Evolutionary conservation across 2,113 vertebrate species (phyloP).

Genomic region (Chrysochloris asiatica): DNA sequence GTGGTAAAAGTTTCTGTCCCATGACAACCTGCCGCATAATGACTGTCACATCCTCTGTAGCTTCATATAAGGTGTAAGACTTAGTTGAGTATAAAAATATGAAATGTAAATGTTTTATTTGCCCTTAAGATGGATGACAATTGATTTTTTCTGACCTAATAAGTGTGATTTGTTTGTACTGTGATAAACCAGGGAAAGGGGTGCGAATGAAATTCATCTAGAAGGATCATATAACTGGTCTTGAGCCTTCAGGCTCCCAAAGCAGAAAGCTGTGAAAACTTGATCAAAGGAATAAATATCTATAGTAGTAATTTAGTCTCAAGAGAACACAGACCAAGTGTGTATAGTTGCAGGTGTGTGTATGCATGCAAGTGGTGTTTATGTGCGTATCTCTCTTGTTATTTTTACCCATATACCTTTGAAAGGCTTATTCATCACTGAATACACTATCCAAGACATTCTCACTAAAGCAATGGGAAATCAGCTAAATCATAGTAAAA

Average conservation of each 20-base stretch:
- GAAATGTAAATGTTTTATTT: background rate
- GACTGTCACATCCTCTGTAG: background rate
- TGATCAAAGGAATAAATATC: background rate
- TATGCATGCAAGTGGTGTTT: background rate
- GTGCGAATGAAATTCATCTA: background rate
- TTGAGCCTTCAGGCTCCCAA: background rate
- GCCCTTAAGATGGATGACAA: background rate
- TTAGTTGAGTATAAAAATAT: conserved; percentile 34
- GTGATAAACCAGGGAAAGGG: background rate
- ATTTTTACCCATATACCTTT: background rate
- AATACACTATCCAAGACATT: background rate
- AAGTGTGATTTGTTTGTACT: background rate
- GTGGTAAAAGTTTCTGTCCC: background rate
- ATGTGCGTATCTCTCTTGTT: background rate
- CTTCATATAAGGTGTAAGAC: background rate
- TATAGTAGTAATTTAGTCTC: background rate
- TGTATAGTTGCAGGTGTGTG: no score
- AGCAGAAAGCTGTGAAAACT: background rate
- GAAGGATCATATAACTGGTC: background rate
- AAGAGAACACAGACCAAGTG: background rate
- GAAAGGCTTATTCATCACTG: background rate
- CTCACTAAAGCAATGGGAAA: background rate
- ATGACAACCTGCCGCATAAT: background rate
- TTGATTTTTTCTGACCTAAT: background rate
- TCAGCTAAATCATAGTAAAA: background rate